Evolutionary conservation across 2,888 invertebrate genomes (phyloP).

Genomic region (Nezara viridula): DNA sequence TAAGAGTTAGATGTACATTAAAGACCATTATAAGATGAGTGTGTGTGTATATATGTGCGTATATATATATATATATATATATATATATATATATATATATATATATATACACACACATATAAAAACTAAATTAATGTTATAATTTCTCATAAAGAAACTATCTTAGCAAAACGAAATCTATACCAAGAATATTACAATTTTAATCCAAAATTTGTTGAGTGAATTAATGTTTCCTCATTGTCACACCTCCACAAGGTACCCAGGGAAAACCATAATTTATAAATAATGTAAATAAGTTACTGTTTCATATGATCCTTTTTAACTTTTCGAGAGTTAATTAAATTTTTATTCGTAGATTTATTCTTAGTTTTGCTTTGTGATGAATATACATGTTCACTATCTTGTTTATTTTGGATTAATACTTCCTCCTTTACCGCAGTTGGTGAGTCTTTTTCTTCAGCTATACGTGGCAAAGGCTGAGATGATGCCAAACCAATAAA

Average conservation of each 20-base stretch:
- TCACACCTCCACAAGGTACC: not conserved
- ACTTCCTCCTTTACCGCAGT: conserved; percentile 71
- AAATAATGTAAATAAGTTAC: not conserved
- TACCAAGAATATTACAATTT: not conserved
- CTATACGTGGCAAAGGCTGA: conserved; percentile 82
- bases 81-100: not conserved
- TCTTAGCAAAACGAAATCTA: not conserved
- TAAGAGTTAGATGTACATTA: not conserved
- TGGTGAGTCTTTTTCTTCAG: conserved; percentile 89
- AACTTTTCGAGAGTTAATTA: conserved; percentile 32
- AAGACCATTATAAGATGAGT: not conserved
- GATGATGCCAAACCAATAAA: conserved; percentile 62
- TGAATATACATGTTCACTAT: conserved; percentile 2
- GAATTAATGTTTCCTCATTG: not conserved
- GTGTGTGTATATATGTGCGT: not conserved
- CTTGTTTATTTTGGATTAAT: conserved; percentile 47
- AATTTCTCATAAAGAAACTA: not conserved
- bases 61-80: not conserved
- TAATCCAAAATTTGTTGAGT: not conserved
- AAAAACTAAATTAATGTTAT: not conserved
- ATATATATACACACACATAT: not conserved
- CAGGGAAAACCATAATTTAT: not conserved
- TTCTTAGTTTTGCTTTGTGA: conserved; percentile 16
- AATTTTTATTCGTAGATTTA: conserved; percentile 52
- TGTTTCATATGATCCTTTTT: conserved; percentile 52